Conservation (phyloP, 2,797 vertebrate genomes). For the Clarias fuscus region DNA sequence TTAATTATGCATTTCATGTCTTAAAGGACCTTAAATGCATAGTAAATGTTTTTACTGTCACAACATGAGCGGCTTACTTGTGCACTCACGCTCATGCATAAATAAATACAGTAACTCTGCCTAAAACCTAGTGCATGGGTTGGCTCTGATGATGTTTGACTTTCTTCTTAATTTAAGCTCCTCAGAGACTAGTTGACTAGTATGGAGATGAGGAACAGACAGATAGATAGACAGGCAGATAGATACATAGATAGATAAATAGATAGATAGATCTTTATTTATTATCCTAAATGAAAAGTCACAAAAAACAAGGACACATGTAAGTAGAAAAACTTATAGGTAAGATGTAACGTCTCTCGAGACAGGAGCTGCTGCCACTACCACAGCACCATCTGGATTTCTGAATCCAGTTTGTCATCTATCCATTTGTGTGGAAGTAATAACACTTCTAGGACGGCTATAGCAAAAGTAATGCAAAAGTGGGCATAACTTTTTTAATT, state of each 20-base stretch:
- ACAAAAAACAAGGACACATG: no score
- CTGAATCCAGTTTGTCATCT: background rate
- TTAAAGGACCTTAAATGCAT: background rate
- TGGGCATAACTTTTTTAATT: no score
- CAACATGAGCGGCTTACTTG: background rate
- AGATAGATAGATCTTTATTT: no score
- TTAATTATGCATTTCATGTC: background rate
- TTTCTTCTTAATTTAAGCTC: background rate
- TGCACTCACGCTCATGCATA: background rate
- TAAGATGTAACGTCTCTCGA: no score
- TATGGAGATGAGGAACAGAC: no score
- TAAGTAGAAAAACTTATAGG: no score
- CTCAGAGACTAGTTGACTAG: background rate
- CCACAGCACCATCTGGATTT: background rate
- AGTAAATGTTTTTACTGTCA: background rate
- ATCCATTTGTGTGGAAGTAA: background rate
- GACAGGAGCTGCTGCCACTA: no score
- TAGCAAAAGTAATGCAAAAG: no score
- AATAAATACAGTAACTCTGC: background rate
- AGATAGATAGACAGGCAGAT: no score
- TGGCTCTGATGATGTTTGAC: background rate
- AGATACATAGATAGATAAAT: no score
- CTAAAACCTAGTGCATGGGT: background rate
- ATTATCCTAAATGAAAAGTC: no score
- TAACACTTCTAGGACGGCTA: background rate